Conservation (phyloP, 2,888 invertebrate genomes). For the Polyploca ridens region DNA sequence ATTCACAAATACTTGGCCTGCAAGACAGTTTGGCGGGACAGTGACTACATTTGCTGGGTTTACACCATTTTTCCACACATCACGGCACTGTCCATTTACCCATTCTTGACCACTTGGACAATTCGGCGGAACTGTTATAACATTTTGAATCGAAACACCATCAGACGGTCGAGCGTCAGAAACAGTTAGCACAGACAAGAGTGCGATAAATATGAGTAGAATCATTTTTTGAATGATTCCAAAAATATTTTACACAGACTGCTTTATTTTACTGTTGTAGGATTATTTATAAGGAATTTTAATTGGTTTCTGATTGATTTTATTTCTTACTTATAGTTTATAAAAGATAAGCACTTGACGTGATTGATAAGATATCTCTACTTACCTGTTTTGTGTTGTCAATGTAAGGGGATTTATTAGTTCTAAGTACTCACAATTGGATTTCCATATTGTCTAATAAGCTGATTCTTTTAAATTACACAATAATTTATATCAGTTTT, state of each 20-base stretch:
- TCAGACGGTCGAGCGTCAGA: constrained; percentile 30
- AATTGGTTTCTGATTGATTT: constrained; percentile 50
- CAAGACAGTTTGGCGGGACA: constrained; percentile 33
- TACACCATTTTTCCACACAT: constrained; percentile 27
- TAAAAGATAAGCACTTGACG: constrained; percentile 27
- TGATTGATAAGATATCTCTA: constrained; percentile 8
- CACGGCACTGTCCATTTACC: constrained; percentile 39
- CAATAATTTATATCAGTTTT: too few relatives aligned
- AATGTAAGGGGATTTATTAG: background rate
- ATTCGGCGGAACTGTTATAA: constrained; percentile 44
- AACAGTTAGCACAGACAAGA: constrained; percentile 27
- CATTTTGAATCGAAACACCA: constrained; percentile 16
- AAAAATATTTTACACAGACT: constrained; percentile 17
- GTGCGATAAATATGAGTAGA: constrained; percentile 24
- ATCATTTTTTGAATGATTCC: constrained; percentile 22
- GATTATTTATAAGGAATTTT: constrained; percentile 34
- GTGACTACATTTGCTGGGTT: constrained; percentile 26
- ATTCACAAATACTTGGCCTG: constrained; percentile 35
- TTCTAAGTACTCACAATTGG: background rate
- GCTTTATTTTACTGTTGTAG: constrained; percentile 12
- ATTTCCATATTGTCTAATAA: background rate
- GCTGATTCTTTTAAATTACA: too few relatives aligned
- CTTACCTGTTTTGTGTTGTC: constrained; percentile 5
- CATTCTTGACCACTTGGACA: constrained; percentile 40
- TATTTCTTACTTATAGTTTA: constrained; percentile 35